Evolutionary conservation across 1,140 invertebrate species (phyloP).

Genomic region (Musca vetustissima): DNA sequence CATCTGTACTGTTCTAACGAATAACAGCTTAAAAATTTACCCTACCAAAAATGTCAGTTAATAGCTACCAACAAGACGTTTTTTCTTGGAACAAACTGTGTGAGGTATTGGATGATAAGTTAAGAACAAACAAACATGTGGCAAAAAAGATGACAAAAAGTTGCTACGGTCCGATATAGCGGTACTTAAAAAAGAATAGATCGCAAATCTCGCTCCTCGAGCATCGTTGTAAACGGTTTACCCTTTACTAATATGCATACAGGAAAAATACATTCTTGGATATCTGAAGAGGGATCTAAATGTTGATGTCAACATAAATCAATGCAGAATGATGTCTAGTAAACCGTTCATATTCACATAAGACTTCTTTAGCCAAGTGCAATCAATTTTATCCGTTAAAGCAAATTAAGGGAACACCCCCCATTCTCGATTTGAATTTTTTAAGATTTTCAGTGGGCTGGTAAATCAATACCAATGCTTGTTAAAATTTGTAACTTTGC

Average conservation of each 20-base stretch:
- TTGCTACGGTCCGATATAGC: background rate
- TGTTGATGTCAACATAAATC: background rate
- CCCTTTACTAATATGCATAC: background rate
- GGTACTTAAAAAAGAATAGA: background rate
- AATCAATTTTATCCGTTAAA: background rate
- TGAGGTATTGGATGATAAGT: background rate
- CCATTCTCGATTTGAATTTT: no score
- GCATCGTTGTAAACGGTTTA: background rate
- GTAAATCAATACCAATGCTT: no score
- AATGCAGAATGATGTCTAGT: background rate
- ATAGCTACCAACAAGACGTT: background rate
- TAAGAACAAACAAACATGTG: no score
- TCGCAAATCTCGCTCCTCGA: background rate
- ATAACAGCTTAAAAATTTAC: no score
- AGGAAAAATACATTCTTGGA: background rate
- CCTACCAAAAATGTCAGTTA: constrained; percentile 5
- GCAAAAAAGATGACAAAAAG: background rate
- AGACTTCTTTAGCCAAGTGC: background rate
- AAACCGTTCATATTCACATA: background rate
- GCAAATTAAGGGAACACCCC: no score
- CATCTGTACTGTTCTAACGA: no score
- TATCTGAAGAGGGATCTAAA: background rate
- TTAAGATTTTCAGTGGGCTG: no score
- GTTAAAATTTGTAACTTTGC: no score
- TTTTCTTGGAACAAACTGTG: background rate